Evolutionary conservation across 2,888 invertebrate genomes (phyloP), one percentile per base, ranked within the genome.

Genomic region (Embidobia sp.): DNA sequence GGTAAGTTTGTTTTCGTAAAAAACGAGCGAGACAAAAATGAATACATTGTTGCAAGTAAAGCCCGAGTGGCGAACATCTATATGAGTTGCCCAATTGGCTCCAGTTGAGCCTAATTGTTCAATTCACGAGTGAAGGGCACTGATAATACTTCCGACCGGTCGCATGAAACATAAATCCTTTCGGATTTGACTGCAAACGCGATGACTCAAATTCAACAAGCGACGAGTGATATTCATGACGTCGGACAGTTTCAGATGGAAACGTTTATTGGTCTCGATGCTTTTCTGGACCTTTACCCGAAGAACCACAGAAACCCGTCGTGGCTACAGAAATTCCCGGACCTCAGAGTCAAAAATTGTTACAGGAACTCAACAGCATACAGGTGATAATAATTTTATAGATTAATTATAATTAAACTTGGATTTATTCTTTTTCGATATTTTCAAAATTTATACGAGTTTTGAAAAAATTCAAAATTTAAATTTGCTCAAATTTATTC

Each of bases 271-370:
- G 81, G 84, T 80, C 76, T 13, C 82, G 84, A 82, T 83, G 80
- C 61, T 77, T 87, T 44, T 82, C 85, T 19, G 80, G 84, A 3
- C 80, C 83, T 19, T 31, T 81, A 27, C 59, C 80, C 11, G 73
- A 73, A 5, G 89, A 89, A 77, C 89, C 89, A 13, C 80, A 79
- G 44, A 80, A 78, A 11, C 89, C 89, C 2, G 42, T 80, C 0
- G 79, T 89, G 1, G 10, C 19, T 3, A 87, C 87, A n/a, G 85
- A 87, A 74, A 82, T 89, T 57, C 89, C 89, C 2, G 89, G 89
- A 1, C 89, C 89, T 0, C 82, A 79, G 35, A 85, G 87, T 2
- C 83, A 85, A 33, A 79, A 79, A 51, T 80, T 89, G 15, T 73
- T 84, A 1, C 81, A 87, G 11, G 87, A 89, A 72, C 82, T 89